Base-by-base conservation (phyloP, 2,797 vertebrate genomes). In the Setipinna tenuifilis region DNA sequence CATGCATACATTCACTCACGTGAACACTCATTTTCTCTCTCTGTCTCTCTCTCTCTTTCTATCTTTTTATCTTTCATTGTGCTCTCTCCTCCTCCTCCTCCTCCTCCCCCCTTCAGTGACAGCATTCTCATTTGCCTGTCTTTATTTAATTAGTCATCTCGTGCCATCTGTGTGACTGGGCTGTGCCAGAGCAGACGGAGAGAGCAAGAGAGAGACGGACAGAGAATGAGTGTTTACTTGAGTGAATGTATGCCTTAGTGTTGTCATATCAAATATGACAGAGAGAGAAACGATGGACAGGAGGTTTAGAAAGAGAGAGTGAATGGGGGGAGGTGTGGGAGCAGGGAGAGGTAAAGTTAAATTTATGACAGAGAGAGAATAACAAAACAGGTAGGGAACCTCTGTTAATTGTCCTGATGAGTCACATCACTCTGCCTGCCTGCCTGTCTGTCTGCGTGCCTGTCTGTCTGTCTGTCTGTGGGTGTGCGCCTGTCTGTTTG, bases 61-160 rank as follows among this genome's bases (percentile, higher is more conserved):
- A 11, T 35, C 25, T 71, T n/a, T 12, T 17, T 62, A 21, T n/a
- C 35, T 83, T 19, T 83, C 21, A 44, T 4, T 1, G 2, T 21
- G 59, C 68, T 23, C 35, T 25, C 54, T 5, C 50, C 54, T 78
- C 6, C 54, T 28, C 12, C 65, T 59, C 61, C 54, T 75, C 57
- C 62, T 9, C 41, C 65, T 81, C n/a, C 28, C 44, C 57, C 80
- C n/a, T n/a, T 81, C 58, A 83, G 80, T 83, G 75, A 0, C 86
- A 88, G 85, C 25, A 58, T 65, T n/a, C 82, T 17, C 59, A 85
- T 88, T 57, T 85, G 86, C 84, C 57, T 57, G 58, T 9, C 17
- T 62, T 86, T 87, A 87, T 81, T 91, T 87, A 10, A 87, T 86
- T n/a, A 78, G 86, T 93, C 89, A 44, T 90, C n/a, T 12, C 23